Percentiles rank a stretch among this genome's conserved stretches.
These are phyloP conservation scores for Alces alces DNA, from an alignment of 2,113 vertebrate species.

Conservation along the genomic window DNA sequence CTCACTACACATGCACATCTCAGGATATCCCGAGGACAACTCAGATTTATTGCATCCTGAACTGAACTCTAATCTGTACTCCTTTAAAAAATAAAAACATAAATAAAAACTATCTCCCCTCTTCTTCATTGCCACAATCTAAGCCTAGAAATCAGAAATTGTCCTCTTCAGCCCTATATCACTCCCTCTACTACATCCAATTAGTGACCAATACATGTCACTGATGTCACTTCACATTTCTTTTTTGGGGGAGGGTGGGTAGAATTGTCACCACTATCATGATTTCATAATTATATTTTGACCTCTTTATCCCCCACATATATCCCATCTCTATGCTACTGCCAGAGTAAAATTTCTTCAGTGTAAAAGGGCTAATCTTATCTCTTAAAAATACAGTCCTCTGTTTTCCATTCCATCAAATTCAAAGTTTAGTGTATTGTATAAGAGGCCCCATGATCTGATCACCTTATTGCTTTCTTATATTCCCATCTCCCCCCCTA, in stretches of 20 bases:
- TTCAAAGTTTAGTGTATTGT: background rate
- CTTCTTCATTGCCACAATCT: background rate
- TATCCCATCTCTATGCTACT: background rate
- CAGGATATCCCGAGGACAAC: background rate
- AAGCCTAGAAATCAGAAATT: background rate
- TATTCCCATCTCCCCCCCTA: background rate
- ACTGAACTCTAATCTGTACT: background rate
- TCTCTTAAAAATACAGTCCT: background rate
- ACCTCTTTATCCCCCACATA: background rate
- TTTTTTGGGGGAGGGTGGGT: rapidly evolving
- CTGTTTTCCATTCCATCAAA: background rate
- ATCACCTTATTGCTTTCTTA: background rate
- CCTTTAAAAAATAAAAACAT: background rate
- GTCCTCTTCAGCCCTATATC: background rate
- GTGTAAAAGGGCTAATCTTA: background rate
- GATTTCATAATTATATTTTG: background rate
- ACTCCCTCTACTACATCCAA: background rate
- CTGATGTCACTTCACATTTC: background rate
- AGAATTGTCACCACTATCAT: background rate
- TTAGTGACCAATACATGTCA: background rate
- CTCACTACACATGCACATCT: background rate
- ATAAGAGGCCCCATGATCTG: background rate
- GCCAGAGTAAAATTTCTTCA: background rate
- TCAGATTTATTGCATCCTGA: background rate
- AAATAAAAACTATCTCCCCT: background rate